Percentiles rank a stretch among this genome's conserved stretches.
Evolutionary conservation across 2,888 invertebrate genomes (phyloP).

Genomic region (Amblyjoppa fuscipennis): DNA sequence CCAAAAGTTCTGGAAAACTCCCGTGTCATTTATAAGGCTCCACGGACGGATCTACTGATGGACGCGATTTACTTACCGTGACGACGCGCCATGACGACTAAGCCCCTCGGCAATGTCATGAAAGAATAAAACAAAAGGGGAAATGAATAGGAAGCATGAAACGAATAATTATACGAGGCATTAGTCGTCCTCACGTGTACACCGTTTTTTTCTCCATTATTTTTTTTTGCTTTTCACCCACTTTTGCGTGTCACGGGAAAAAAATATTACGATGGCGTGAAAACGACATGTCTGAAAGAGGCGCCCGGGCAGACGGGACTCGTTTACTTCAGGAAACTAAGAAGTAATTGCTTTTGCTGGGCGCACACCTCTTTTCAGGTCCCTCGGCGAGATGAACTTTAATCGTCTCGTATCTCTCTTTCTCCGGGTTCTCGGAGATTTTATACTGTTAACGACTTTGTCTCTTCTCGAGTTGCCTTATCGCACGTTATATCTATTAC

Average conservation of each 20-base stretch:
- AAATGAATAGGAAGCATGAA: constrained; percentile 28
- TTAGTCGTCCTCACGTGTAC: not conserved
- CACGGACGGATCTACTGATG: not conserved
- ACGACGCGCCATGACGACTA: not conserved
- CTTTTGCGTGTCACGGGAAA: not conserved
- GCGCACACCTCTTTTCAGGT: constrained; percentile 27
- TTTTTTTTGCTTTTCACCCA: not conserved
- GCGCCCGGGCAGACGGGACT: constrained; percentile 9
- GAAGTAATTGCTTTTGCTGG: constrained; percentile 52
- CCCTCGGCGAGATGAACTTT: constrained; percentile 37
- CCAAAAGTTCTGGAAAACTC: not conserved
- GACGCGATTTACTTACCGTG: not conserved
- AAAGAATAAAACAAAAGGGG: not conserved
- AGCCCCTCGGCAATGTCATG: not conserved
- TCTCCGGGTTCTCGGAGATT: constrained; percentile 8
- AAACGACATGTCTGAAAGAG: not conserved
- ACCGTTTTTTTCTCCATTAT: not conserved
- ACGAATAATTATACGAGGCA: constrained; percentile 23
- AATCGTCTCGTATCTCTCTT: constrained; percentile 20
- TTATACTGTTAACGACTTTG: not conserved
- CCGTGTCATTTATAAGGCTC: not conserved
- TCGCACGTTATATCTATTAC: not conserved
- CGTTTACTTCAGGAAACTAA: constrained; percentile 46
- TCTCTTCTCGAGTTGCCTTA: not conserved
- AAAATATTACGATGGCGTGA: constrained; percentile 9